A percentile compares a stretch with the other conserved stretches of the same genome.
phyloP scores from a whole-genome alignment of 2,113 vertebrate genomes.

The Megalops atlanticus region DNA sequence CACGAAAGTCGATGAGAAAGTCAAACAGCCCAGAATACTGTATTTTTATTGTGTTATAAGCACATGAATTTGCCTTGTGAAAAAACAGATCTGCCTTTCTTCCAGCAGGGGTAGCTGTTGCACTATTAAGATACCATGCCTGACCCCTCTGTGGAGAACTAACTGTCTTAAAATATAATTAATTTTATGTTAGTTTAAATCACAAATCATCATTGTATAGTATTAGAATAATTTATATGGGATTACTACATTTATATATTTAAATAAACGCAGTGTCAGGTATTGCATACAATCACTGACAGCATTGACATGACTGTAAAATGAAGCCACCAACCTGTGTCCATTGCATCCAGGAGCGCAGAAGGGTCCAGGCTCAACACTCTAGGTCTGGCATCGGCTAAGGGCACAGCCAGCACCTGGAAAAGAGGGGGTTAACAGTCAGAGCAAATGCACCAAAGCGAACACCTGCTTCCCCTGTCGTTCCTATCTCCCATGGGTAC shows the following conservation, averaged over 20 bases:
- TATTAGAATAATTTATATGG: not conserved
- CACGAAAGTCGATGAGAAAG: too few species aligned
- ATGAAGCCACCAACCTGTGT: conserved; percentile 70
- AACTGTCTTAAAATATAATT: too few species aligned
- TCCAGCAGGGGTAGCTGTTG: conserved; percentile 28
- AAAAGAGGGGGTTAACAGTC: conserved; percentile 16
- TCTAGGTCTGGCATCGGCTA: conserved; percentile 58
- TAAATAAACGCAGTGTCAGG: not conserved
- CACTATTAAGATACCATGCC: not conserved
- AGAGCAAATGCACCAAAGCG: conserved; percentile 18
- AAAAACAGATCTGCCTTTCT: not conserved
- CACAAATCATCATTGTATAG: too few species aligned
- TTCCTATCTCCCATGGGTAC: not conserved
- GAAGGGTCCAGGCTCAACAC: conserved; percentile 52
- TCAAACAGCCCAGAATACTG: too few species aligned
- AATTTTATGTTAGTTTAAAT: too few species aligned
- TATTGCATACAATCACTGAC: not conserved
- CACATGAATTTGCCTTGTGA: not conserved
- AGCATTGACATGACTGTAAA: not conserved
- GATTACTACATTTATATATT: not conserved
- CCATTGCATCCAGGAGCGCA: conserved; percentile 67
- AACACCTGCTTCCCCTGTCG: not conserved
- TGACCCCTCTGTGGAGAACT: not conserved
- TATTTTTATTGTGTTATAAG: too few species aligned
- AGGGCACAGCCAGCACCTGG: conserved; percentile 64